Evolutionary conservation across 1,140 invertebrate genomes (phyloP), one percentile per base, ranked within the genome.

Genomic region (Aphelenchoides avenae): DNA sequence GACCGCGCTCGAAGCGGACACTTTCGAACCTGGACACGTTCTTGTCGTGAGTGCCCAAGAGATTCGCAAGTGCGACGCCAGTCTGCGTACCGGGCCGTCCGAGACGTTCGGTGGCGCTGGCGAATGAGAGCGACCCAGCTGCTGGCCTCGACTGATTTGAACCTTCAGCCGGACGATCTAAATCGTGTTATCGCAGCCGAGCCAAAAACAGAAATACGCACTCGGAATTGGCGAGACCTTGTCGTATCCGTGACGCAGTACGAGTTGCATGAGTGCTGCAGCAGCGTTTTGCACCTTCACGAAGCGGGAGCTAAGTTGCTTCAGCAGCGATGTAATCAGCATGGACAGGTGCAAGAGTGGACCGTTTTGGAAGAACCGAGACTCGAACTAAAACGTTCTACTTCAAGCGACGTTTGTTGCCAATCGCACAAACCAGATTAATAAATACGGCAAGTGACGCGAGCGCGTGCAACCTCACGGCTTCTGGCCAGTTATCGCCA

Each of bases 361-460:
- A 7, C 70, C 70, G 36, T 41, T 42, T n/a, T 71, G 52, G 29
- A 71, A 71, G 20, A 72, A 64, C 31, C 60, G 31, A 18, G 9
- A 22, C 57, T 74, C 11, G 60, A 80, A 81, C 79, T 79, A 73
- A 55, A 73, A 67, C 44, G 18, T 15, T 61, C 46, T 26, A 34
- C 36, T 46, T 22, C 52, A 44, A 50, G 33, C 53, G 18, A 36
- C 34, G 34, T 36, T 36, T 36, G 34, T 36, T 36, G 34, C 34
- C 18, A 13, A 36, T 13, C n/a, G n/a, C n/a, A n/a, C n/a, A n/a
- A n/a, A 82, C 50, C 79, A 91, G 89, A 78, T 89, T 91, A 30
- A 94, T 87, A 68, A 92, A 93, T 0, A 88, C 86, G 66, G 90
- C 82, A 24, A 94, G 79, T 0, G 88, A 86, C 7, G 89, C 89